These are phyloP conservation scores for Piaya cayana DNA, from an alignment of 2,113 vertebrate genomes.

Conservation along the genomic window DNA sequence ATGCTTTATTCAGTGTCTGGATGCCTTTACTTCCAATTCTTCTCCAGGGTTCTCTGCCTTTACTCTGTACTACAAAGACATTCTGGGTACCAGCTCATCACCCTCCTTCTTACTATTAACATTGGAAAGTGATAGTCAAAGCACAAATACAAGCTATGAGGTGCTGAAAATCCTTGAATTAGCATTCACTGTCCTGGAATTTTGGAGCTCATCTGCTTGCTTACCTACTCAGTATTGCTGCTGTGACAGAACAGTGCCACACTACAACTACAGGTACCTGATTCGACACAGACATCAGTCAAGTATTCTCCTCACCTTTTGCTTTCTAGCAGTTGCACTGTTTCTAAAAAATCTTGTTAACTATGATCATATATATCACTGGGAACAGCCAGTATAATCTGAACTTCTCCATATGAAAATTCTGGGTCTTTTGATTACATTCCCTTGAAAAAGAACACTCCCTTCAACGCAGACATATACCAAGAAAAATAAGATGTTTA, in stretches of 20 bases:
- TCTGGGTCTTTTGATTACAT: neutral
- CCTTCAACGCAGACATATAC: neutral
- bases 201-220: neutral
- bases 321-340: neutral
- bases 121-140: neutral
- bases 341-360: neutral
- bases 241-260: neutral
- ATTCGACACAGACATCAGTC: neutral
- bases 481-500: neutral
- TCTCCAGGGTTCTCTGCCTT: neutral
- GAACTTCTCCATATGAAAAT: neutral
- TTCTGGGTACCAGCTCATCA: neutral
- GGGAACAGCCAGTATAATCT: neutral
- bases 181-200: neutral
- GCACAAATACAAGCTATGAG: neutral
- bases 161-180: neutral
- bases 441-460: neutral
- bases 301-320: neutral
- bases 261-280: neutral
- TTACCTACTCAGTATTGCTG: neutral
- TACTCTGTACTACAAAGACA: neutral
- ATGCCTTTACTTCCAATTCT: neutral
- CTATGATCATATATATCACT: fast-evolving
- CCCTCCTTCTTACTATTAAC: neutral
- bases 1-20: neutral